Evolutionary conservation across 2,113 vertebrate species (phyloP), one percentile per base, ranked within the genome.

Genomic region (Phylloscopus trochilus): DNA sequence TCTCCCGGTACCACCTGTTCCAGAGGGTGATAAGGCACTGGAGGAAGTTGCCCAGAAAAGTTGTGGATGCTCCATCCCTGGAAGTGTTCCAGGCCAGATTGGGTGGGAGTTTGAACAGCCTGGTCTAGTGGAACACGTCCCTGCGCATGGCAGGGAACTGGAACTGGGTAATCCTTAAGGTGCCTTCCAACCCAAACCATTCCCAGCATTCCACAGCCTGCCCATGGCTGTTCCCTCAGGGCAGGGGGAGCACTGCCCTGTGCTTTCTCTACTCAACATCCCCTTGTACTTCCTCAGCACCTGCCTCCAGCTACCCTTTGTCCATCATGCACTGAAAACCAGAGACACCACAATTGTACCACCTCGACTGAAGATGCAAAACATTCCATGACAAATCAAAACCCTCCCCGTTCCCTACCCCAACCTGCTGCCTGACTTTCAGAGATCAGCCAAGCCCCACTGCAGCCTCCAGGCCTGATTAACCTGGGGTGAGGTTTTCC

Each of bases 311-410:
- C 9, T 21, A 7, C 63, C 46, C 28, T 73, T 56, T 15, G 16
- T 11, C 53, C 47, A 37, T 44, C 60, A 39, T 0, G 1, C 35
- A 12, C 56, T 39, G 64, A 20, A 62, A 87, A 41, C 17, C 23
- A 35, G 30, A 55, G 64, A 70, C 27, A 67, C 12, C 37, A n/a
- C 9, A 24, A 27, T 28, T 86, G 49, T 14, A 70, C 16, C 60
- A 46, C 15, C 47, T 58, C 4, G 0, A 10, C 9, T 1, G 2
- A 76, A 83, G 37, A 58, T 1, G 1, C 2, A 5, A 63, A 64
- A 31, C 8, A 59, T 62, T 47, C n/a, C 7, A 7, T 0, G 0
- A 75, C 39, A 28, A 47, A 87, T 11, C 20, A 30, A 80, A 92
- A 46, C 46, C 35, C 28, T n/a, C 11, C 8, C 28, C 2, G 0